Conservation (phyloP, 2,113 vertebrate genomes). For the Brienomyrus brachyistius region DNA sequence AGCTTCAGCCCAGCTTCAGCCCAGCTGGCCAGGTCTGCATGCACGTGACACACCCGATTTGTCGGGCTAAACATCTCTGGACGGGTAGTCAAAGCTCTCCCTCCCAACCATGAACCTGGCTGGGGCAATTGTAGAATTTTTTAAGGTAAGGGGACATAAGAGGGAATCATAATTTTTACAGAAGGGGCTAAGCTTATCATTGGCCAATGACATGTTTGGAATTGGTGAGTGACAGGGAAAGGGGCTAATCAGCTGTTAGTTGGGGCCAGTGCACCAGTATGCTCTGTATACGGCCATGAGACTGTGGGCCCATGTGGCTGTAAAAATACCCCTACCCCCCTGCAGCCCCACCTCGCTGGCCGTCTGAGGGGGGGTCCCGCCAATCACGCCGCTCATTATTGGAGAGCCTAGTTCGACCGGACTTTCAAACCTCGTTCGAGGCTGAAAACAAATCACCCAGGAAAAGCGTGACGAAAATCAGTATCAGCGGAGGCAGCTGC, state of each 20-base stretch:
- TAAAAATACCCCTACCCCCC: neutral
- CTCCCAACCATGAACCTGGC: neutral
- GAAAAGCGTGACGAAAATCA: neutral
- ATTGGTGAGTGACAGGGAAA: neutral
- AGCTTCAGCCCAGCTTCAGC: neutral
- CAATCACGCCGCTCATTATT: neutral
- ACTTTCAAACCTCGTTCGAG: neutral
- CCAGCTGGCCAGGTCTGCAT: neutral
- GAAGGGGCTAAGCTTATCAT: neutral
- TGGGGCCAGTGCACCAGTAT: neutral
- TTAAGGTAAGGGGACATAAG: neutral
- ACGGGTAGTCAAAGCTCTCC: neutral
- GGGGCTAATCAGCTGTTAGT: neutral
- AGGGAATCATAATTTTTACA: neutral
- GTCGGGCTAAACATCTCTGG: neutral
- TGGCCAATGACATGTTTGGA: neutral
- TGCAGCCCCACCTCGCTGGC: neutral
- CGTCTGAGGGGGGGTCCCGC: neutral
- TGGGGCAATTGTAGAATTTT: neutral
- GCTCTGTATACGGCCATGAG: neutral
- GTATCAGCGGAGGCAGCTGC: neutral
- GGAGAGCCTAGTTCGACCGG: neutral
- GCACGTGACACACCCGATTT: no score
- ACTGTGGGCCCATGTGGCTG: neutral
- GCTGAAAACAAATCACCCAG: neutral